Percentiles rank a stretch among this genome's conserved stretches.
Evolutionary conservation across 1,140 invertebrate genomes (phyloP).

Genomic region (Propsilocerus akamusi): DNA sequence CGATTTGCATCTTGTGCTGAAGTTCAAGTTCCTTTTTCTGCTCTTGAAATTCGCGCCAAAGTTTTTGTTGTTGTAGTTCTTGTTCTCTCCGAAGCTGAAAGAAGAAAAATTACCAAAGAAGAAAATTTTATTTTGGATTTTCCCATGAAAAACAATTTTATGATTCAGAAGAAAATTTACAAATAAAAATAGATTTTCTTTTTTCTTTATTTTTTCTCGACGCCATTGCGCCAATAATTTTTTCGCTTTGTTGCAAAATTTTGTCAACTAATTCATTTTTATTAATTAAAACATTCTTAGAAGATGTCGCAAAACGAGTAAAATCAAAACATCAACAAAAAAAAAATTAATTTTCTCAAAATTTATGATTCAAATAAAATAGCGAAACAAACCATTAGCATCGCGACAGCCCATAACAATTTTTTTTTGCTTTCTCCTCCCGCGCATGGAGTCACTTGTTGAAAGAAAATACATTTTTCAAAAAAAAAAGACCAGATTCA

Average conservation of each 20-base stretch:
- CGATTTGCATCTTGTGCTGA: constrained; percentile 72
- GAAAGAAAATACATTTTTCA: background rate
- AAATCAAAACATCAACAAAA: too few species aligned
- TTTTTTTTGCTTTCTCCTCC: too few species aligned
- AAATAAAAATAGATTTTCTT: too few species aligned
- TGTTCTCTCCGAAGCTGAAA: constrained; percentile 78
- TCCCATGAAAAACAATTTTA: background rate
- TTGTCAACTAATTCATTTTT: background rate
- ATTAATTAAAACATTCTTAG: background rate
- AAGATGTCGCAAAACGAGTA: too few species aligned
- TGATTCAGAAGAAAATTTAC: background rate
- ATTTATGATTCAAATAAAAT: too few species aligned
- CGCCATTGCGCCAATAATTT: background rate
- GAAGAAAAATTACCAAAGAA: constrained; percentile 11
- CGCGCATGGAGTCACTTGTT: too few species aligned
- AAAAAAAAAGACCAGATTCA: background rate
- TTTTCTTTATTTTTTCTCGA: background rate
- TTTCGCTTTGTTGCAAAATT: background rate
- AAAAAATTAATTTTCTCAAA: too few species aligned
- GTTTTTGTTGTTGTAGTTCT: constrained; percentile 73
- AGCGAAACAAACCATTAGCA: too few species aligned
- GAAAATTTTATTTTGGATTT: background rate
- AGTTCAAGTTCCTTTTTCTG: constrained; percentile 73
- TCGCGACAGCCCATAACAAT: too few species aligned
- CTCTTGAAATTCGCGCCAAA: constrained; percentile 72